Evolutionary conservation across 2,888 invertebrate genomes (phyloP).

Genomic region (Aphrophora alni): DNA sequence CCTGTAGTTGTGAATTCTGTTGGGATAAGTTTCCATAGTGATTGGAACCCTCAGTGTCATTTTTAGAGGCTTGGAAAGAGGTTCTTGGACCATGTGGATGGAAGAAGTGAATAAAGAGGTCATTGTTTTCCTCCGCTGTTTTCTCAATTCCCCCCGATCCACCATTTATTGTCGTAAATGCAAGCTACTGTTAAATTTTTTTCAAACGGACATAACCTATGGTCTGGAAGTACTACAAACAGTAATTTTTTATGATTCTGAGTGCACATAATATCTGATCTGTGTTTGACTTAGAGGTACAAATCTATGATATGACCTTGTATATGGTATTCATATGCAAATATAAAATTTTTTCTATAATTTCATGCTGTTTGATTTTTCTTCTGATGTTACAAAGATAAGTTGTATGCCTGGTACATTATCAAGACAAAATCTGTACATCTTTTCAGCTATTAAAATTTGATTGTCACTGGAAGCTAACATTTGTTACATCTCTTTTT

Average conservation of each 20-base stretch:
- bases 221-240: constrained; percentile 11
- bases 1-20: constrained; percentile 11
- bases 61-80: constrained; percentile 19
- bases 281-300: constrained; percentile 1
- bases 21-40: constrained; percentile 7
- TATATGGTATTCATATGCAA: background rate
- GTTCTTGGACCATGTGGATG: constrained; percentile 9
- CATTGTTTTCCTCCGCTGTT: constrained; percentile 7
- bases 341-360: constrained; percentile 20
- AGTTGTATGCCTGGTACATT: constrained; percentile 21
- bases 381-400: constrained; percentile 22
- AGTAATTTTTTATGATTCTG: background rate
- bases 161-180: constrained; percentile 10
- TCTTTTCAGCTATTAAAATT: background rate
- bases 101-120: constrained; percentile 20
- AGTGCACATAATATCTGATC: background rate
- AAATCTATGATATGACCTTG: constrained; percentile 24
- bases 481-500: constrained; percentile 16
- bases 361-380: background rate
- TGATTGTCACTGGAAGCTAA: constrained; percentile 13
- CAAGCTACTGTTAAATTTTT: background rate
- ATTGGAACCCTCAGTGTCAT: constrained; percentile 13
- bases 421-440: constrained; percentile 18
- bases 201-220: background rate
- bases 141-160: background rate